Percentiles rank a stretch among this genome's conserved stretches.
phyloP scores from a whole-genome alignment of 1,140 invertebrate species.

The Diuraphis noxia region DNA sequence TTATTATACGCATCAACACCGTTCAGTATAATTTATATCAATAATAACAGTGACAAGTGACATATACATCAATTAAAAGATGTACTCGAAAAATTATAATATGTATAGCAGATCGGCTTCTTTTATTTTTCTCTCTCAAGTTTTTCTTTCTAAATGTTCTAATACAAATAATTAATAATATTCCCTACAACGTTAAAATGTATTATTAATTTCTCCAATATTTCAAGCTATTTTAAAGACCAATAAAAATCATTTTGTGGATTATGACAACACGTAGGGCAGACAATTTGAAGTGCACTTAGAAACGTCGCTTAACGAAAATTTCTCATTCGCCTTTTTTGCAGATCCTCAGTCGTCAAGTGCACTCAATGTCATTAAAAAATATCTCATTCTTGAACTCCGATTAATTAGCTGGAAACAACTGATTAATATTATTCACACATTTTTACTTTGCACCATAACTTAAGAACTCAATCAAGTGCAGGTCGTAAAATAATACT shows the following conservation, averaged over 20 bases:
- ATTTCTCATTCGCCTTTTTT: neutral
- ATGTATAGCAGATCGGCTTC: neutral
- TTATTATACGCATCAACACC: too few species aligned
- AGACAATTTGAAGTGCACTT: neutral
- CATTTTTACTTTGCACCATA: neutral
- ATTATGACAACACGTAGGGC: neutral
- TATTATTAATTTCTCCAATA: neutral
- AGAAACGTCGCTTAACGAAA: neutral
- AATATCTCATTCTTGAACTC: neutral
- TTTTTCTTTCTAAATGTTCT: neutral
- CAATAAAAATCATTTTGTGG: neutral
- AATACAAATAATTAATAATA: neutral
- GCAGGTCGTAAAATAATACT: neutral
- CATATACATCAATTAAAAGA: neutral
- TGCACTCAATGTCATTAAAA: neutral
- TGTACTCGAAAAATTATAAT: neutral
- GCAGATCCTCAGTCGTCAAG: neutral
- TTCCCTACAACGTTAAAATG: neutral
- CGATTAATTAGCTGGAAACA: slow-evolving; percentile 14
- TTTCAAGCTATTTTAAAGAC: neutral
- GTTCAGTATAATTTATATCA: neutral
- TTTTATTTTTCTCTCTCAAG: neutral
- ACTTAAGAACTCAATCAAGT: neutral
- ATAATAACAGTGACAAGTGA: too few species aligned
- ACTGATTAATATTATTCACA: neutral